Evolutionary conservation across 1,140 invertebrate genomes (phyloP), one percentile per base, ranked within the genome.

Genomic region (Geopemphigus sp.): DNA sequence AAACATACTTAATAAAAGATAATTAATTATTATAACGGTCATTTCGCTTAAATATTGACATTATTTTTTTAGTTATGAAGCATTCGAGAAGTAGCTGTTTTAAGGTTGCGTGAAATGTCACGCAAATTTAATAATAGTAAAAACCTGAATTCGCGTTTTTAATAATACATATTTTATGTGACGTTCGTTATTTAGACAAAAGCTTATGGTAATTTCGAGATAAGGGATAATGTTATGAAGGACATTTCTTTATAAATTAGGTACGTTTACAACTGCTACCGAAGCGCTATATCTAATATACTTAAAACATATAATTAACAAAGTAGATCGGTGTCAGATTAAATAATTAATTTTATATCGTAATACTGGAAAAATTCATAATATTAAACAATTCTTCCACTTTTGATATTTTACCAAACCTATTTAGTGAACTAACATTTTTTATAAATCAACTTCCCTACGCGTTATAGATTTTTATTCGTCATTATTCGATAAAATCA

Each of bases 161-260:
- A 47, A 68, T 12, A 50, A 26, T 15, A 50, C 47, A 68, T 14
- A 50, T 68, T 68, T 68, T 50, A 50, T 68, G 66, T 50, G 66
- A 68, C 22, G 17, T 68, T 50, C 22, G 66, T 50, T 39, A 68
- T 47, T 68, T 68, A 68, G 17, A 68, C 64, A 68, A 68, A 68
- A 39, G 64, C 47, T 32, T 68, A 68, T 68, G 64, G 64, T 47
- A 68, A 47, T 68, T 47, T 68, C 19, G n/a, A 47, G 39, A 68
- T 68, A 68, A 68, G 39, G 39, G 32, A 45, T 45, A 45, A 66
- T 8, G 32, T 39, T 39, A 8, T 26, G 32, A 26, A 19, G 17
- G 14, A 66, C 32, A 3, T 4, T 66, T 5, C n/a, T 68, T 68
- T 47, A 68, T 68, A 47, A 68, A 68, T 68, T 68, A 68, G 14